phyloP scores from a whole-genome alignment of 1,140 invertebrate species.

The Calycopis cecrops region DNA sequence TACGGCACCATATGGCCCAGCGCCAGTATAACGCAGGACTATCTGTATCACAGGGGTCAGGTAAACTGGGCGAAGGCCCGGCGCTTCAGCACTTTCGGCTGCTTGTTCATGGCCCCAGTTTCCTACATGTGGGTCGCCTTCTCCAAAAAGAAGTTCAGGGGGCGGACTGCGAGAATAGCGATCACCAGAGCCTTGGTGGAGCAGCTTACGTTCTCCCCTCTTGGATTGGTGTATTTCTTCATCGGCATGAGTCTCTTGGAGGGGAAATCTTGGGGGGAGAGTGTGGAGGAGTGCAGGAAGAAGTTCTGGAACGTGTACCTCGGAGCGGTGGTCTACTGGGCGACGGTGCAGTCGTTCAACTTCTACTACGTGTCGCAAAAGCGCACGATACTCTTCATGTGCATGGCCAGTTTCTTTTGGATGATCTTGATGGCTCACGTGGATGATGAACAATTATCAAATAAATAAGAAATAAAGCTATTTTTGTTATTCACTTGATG shows the following conservation, averaged over 20 bases:
- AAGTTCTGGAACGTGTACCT: conserved; percentile 81
- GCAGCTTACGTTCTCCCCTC: conserved; percentile 86
- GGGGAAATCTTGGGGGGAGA: conserved; percentile 79
- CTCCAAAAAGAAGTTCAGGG: conserved; percentile 42
- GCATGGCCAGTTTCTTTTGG: conserved; percentile 88
- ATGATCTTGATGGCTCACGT: conserved; percentile 89
- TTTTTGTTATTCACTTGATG: no score
- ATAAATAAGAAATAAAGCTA: no score
- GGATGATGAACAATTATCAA: conserved; percentile 71
- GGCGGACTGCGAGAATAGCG: conserved; percentile 37
- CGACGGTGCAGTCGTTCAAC: conserved; percentile 88
- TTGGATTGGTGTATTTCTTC: conserved; percentile 87
- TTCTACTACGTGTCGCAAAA: conserved; percentile 85
- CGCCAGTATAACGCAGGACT: conserved; percentile 79
- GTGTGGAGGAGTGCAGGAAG: conserved; percentile 81
- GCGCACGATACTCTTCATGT: conserved; percentile 88
- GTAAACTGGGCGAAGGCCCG: conserved; percentile 41
- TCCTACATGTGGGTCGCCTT: conserved; percentile 60
- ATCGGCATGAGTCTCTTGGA: conserved; percentile 88
- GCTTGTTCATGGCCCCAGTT: conserved; percentile 61
- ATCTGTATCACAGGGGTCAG: conserved; percentile 59
- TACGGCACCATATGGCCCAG: conserved; percentile 84
- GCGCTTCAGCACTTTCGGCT: conserved; percentile 47
- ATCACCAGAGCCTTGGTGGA: conserved; percentile 79
- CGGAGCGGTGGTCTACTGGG: conserved; percentile 76